phyloP scores from a whole-genome alignment of 2,113 vertebrate species.

The Bucco capensis region DNA sequence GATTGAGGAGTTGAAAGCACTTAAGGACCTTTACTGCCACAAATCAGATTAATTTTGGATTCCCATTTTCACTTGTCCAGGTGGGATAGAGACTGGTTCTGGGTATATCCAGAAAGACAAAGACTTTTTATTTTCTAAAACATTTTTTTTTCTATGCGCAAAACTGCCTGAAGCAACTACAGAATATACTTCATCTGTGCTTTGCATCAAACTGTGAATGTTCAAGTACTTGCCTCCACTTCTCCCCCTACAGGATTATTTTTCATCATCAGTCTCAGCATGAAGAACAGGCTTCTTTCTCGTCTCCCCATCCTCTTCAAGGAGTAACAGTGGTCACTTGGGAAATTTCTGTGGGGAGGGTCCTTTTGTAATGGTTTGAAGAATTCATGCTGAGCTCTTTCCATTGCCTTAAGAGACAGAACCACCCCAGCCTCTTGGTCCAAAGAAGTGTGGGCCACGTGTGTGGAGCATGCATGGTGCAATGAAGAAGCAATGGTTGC shows the following conservation, averaged over 20 bases:
- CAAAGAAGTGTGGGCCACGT: constrained; percentile 43
- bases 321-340: constrained; percentile 66
- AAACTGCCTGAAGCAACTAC: constrained; percentile 86
- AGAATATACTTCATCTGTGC: constrained; percentile 82
- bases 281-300: constrained; percentile 71
- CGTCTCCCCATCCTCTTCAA: constrained; percentile 49
- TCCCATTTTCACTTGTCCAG: constrained; percentile 62
- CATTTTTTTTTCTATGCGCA: constrained; percentile 85
- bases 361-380: constrained; percentile 57
- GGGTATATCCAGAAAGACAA: constrained; percentile 77
- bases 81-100: constrained; percentile 84
- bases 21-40: constrained; percentile 99
- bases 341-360: constrained; percentile 54
- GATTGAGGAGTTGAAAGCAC: constrained; percentile 99
- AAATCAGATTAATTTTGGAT: constrained; percentile 92
- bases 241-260: constrained; percentile 69
- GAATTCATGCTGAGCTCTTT: constrained; percentile 66
- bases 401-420: constrained; percentile 75
- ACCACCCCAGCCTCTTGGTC: constrained; percentile 66
- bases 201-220: constrained; percentile 86
- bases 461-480: constrained; percentile 59
- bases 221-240: constrained; percentile 78
- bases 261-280: constrained; percentile 67
- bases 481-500: constrained; percentile 68
- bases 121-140: constrained; percentile 85